Percentiles rank a stretch among this genome's conserved stretches.
phyloP scores from a whole-genome alignment of 2,113 vertebrate species.

The Halichoeres trimaculatus region DNA sequence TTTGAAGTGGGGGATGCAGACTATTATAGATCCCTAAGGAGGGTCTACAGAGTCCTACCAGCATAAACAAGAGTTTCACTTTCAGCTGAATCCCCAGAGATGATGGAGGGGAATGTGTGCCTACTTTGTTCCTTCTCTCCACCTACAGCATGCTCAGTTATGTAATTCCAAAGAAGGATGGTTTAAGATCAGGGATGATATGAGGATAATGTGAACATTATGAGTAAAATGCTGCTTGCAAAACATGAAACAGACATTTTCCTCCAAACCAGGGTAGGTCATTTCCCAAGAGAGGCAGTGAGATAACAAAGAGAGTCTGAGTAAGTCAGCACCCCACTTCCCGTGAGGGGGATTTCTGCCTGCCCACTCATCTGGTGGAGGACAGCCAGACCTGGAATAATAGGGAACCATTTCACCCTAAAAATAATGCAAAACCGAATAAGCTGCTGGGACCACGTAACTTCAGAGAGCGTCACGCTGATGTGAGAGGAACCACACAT shows the following conservation, averaged over 20 bases:
- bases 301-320: slow-evolving; percentile 33
- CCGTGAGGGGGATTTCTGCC: slow-evolving; percentile 32
- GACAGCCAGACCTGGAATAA: slow-evolving; percentile 48
- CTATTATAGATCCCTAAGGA: slow-evolving; percentile 8
- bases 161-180: slow-evolving; percentile 20
- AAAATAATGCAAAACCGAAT: slow-evolving; percentile 7
- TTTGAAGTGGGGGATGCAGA: slow-evolving; percentile 10
- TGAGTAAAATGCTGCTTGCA: background rate
- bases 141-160: slow-evolving; percentile 1
- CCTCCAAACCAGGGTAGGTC: background rate
- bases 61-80: slow-evolving; percentile 68
- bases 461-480: background rate
- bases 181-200: background rate
- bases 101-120: slow-evolving; percentile 27
- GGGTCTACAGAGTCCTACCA: slow-evolving; percentile 19
- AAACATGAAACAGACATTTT: background rate
- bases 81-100: slow-evolving; percentile 49
- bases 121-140: slow-evolving; percentile 25
- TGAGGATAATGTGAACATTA: background rate
- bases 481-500: too few relatives aligned
- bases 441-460: background rate
- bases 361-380: slow-evolving; percentile 25
- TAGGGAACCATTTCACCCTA: slow-evolving; percentile 31
- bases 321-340: slow-evolving; percentile 53
- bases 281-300: background rate